A percentile compares a stretch with the other conserved stretches of the same genome.
phyloP scores from a whole-genome alignment of 2,888 invertebrate genomes.

The Serripes groenlandicus region DNA sequence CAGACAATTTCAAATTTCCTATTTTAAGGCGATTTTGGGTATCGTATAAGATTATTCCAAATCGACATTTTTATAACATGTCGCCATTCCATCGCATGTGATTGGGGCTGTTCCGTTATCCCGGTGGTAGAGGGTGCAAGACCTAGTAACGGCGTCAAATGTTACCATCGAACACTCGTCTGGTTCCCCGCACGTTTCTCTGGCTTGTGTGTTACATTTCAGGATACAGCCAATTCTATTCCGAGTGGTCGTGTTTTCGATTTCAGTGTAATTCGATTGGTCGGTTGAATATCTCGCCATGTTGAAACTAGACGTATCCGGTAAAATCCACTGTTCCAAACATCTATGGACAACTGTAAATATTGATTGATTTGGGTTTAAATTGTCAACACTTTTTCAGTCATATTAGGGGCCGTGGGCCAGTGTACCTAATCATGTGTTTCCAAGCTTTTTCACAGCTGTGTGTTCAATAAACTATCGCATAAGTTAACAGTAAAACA shows the following conservation, averaged over 20 bases:
- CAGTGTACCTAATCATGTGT: too few species aligned
- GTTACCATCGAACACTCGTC: background rate
- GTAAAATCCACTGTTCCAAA: background rate
- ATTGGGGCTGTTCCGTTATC: background rate
- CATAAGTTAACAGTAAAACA: too few species aligned
- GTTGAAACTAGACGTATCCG: background rate
- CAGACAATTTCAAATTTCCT: too few species aligned
- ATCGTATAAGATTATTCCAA: too few species aligned
- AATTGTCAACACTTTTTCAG: too few species aligned
- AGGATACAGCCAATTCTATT: background rate
- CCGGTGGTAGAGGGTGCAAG: background rate
- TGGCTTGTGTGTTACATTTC: conserved; percentile 8
- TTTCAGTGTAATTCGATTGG: conserved; percentile 2
- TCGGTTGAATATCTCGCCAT: background rate
- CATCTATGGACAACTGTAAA: background rate
- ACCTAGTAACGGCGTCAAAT: background rate
- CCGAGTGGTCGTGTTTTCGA: background rate
- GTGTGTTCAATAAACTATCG: too few species aligned
- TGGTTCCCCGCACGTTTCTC: background rate
- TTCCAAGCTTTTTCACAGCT: too few species aligned
- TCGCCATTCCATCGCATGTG: background rate
- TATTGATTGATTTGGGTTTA: background rate
- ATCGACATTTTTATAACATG: background rate
- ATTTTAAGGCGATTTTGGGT: too few species aligned
- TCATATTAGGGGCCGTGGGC: too few species aligned